A percentile compares a stretch with the other conserved stretches of the same genome.
Conservation (phyloP, 2,888 invertebrate species). For the Tetheella fluctuosa region DNA sequence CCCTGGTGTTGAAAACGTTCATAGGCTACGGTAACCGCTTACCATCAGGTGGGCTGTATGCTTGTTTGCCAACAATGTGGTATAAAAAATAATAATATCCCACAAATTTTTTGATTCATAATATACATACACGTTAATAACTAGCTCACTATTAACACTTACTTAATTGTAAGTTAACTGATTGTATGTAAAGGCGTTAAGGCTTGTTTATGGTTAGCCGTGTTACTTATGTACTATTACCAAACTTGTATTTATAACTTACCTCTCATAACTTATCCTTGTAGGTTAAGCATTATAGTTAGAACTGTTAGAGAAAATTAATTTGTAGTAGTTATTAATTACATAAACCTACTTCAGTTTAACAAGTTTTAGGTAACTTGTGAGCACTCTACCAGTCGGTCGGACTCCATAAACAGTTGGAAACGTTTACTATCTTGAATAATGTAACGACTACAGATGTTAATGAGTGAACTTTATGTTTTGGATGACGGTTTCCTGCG, state of each 20-base stretch:
- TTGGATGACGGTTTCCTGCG: neutral
- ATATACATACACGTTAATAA: no score
- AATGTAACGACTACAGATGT: slow-evolving; percentile 14
- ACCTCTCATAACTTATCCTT: neutral
- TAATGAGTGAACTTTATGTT: slow-evolving; percentile 14
- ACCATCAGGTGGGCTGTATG: no score
- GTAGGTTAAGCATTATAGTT: neutral
- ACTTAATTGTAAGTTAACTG: no score
- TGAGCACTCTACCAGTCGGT: slow-evolving; percentile 17
- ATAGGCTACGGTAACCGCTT: no score
- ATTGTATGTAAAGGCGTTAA: no score
- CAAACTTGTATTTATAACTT: neutral
- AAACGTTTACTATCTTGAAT: slow-evolving; percentile 24
- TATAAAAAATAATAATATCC: no score
- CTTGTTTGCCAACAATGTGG: no score
- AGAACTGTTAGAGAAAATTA: neutral
- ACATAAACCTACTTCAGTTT: slow-evolving; percentile 17
- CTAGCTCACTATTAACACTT: no score
- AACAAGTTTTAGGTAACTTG: slow-evolving; percentile 19
- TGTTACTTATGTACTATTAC: neutral
- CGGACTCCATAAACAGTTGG: slow-evolving; percentile 25
- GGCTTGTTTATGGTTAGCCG: no score
- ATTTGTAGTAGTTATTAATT: slow-evolving; percentile 6
- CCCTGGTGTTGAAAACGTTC: no score
- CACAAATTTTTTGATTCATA: no score